Conservation (phyloP, 2,888 invertebrate species). For the Ennomos erosarius region DNA sequence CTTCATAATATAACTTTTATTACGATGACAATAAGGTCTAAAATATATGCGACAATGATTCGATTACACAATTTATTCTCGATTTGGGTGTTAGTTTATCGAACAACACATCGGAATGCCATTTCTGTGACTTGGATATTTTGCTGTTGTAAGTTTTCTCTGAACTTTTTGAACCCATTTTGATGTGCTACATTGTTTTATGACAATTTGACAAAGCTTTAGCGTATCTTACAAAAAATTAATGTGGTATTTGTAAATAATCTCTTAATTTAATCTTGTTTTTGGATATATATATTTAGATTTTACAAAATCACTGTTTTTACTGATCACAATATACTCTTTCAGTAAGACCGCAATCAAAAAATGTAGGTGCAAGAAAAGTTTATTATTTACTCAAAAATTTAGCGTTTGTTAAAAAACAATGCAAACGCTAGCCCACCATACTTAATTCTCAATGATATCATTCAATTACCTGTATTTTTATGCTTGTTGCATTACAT, state of each 20-base stretch:
- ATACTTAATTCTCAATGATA: not conserved
- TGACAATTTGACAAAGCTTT: conserved; percentile 6
- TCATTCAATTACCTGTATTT: not conserved
- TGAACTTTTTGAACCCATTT: not conserved
- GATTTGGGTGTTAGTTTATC: conserved; percentile 41
- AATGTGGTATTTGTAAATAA: not conserved
- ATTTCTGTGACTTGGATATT: conserved; percentile 50
- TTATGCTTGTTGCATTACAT: not conserved
- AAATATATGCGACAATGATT: conserved; percentile 10
- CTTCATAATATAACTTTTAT: conserved; percentile 10
- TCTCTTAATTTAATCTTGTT: too few relatives aligned
- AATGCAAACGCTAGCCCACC: too few relatives aligned
- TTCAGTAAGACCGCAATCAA: too few relatives aligned
- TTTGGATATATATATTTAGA: too few relatives aligned
- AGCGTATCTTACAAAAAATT: not conserved
- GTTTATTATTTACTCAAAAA: too few relatives aligned
- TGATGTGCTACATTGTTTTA: not conserved
- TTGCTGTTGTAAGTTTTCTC: conserved; percentile 21
- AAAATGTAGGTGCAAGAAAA: too few relatives aligned
- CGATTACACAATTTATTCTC: conserved; percentile 30
- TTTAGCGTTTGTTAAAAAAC: too few relatives aligned
- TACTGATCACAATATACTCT: too few relatives aligned
- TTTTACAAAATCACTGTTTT: too few relatives aligned
- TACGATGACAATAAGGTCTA: conserved; percentile 11
- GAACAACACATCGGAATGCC: conserved; percentile 39